Evolutionary conservation across 2,797 vertebrate genomes (phyloP), one percentile per base, ranked within the genome.

Genomic region (Calcarius lapponicus): DNA sequence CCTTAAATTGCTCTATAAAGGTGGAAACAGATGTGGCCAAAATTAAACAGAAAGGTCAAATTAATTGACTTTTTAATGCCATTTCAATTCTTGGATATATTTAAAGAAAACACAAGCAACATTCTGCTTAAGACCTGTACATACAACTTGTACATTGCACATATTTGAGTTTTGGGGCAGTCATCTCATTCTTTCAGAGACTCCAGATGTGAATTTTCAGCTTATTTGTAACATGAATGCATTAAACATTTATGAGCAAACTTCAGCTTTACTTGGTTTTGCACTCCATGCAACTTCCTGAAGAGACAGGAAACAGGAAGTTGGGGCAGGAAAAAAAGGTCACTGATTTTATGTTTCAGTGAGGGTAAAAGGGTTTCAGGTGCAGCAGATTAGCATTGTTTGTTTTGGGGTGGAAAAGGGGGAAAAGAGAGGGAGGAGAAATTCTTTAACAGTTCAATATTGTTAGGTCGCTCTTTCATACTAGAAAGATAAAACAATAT

Each of bases 291-390:
- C 11, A 7, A 73, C 79, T 82, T 93, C 74, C 91, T 43, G 81
- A 89, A 73, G 71, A 82, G 42, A 80, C 0, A 73, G 89, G 81
- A 94, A 91, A 85, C 88, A 84, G 78, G 89, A 94, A 87, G 51
- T 1, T 89, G 86, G 31, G 80, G 71, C 56, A 89, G 86, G 67
- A 94, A 94, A 60, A 50, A 74, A 47, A 81, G 66, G 73, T 81
- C 50, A 83, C n/a, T 31, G 8, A 69, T 90, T 72, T 88, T 53
- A 31, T 8, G 12, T 86, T 81, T 86, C 91, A 70, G 1, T 51
- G 64, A 51, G 54, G 40, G 32, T 62, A 65, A 65, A 16, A 40
- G 20, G 14, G 17, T 66, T 90, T 61, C 0, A 1, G 32, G 32
- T 54, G 43, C 5, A 71, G 45, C 26, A 61, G 38, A 50, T 42